Evolutionary conservation across 2,888 invertebrate species (phyloP).

Genomic region (Xestia sexstrigata): DNA sequence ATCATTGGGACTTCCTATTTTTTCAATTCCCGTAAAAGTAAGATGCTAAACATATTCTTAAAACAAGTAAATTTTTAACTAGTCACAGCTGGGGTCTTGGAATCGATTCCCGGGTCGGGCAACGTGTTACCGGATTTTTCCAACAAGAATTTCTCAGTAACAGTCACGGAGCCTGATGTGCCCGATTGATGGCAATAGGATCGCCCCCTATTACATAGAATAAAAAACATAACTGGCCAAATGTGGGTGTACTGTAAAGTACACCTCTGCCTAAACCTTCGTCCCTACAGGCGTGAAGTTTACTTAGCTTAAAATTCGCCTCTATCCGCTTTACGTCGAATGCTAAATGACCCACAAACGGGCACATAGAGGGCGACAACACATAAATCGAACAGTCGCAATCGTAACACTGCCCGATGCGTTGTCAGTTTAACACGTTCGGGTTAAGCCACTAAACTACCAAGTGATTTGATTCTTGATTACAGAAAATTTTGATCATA

Average conservation of each 20-base stretch:
- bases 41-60: too few species aligned
- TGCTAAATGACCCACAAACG: constrained; percentile 56
- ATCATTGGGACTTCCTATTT: too few species aligned
- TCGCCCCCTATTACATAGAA: neutral
- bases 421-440: constrained; percentile 68
- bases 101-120: too few species aligned
- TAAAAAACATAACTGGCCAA: neutral
- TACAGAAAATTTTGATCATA: neutral
- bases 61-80: too few species aligned
- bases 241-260: neutral
- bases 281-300: neutral
- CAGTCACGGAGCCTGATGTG: neutral
- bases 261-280: neutral
- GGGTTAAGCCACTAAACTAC: constrained; percentile 49
- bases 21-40: too few species aligned
- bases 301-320: constrained; percentile 22
- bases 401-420: constrained; percentile 61
- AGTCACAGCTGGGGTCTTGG: too few species aligned
- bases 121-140: neutral
- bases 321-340: constrained; percentile 19
- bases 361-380: constrained; percentile 41
- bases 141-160: neutral
- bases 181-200: neutral
- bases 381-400: constrained; percentile 68
- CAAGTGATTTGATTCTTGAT: constrained; percentile 30